Base-by-base conservation (phyloP, 2,888 invertebrate genomes). In the Xylota sylvarum region DNA sequence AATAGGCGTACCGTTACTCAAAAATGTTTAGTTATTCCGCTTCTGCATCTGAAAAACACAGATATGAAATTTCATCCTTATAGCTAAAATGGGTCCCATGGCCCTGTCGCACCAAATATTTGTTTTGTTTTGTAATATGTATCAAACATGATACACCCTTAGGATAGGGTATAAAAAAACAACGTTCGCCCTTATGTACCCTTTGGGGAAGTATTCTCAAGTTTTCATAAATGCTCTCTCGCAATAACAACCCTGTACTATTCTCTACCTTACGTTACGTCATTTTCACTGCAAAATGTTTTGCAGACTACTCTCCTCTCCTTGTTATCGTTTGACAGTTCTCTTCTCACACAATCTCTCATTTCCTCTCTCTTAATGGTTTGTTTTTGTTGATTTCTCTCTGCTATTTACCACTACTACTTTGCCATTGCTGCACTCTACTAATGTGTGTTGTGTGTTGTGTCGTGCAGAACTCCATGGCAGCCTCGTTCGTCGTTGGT, bases 301-400 rank as follows among this genome's bases (percentile, higher is more conserved):
- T 52, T 74, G 67, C 74, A 81, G 76, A 32, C 52, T 6, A 5
- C 6, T 35, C 58, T 9, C 1, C 4, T 27, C n/a, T n/a, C n/a
- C n/a, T n/a, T n/a, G n/a, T n/a, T n/a, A n/a, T n/a, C 19, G 27
- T 52, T n/a, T 79, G 73, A 74, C 81, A 77, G 64, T 19, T 23
- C 85, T 43, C 17, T 19, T 23, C 85, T 43, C 17, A 2, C 52
- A 23, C n/a, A 27, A 35, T 37, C 50, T 58, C 83, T 52, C 60
- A 50, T 69, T 60, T 37, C 4, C 43, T 32, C 74, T 81, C 81
- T 72, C 32, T 12, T 76, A 81, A 85, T 85, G 76, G 85, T 85
- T 85, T 85, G 85, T 85, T 85, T 85, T 85, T 85, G 85, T 85
- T 81, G 58, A 85, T 60, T 70, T 80, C 74, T 80, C 84, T 76